phyloP scores from a whole-genome alignment of 2,113 vertebrate genomes.

The Deroptyus accipitrinus region DNA sequence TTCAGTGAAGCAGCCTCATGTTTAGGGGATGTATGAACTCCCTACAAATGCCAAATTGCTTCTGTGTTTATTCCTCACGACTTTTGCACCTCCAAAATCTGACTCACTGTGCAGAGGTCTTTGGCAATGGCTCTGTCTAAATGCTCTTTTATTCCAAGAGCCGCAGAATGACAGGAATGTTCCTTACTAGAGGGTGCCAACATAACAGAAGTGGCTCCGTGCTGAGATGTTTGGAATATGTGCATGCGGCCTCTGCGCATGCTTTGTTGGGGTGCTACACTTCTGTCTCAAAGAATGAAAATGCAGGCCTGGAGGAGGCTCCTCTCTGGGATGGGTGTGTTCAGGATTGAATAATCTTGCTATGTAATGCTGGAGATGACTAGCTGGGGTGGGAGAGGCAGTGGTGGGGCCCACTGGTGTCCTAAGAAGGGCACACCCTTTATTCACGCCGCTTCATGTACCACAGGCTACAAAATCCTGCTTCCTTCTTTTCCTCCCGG shows the following conservation, averaged over 20 bases:
- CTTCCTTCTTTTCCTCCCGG: constrained; percentile 50
- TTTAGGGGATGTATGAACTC: background rate
- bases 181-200: constrained; percentile 7
- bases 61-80: background rate
- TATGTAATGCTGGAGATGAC: constrained; percentile 63
- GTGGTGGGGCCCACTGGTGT: constrained; percentile 39
- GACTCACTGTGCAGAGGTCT: constrained; percentile 44
- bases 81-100: constrained; percentile 13
- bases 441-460: constrained; percentile 49
- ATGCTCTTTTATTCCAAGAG: constrained; percentile 33
- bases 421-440: constrained; percentile 53
- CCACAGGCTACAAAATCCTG: constrained; percentile 68
- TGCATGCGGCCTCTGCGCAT: background rate
- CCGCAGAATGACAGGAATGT: constrained; percentile 51
- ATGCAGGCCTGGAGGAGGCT: constrained; percentile 56
- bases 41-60: background rate
- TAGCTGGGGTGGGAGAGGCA: constrained; percentile 55
- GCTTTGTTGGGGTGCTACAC: background rate
- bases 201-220: background rate
- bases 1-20: background rate
- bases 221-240: constrained; percentile 7
- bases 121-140: background rate
- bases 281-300: constrained; percentile 47
- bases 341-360: constrained; percentile 54
- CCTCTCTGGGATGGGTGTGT: constrained; percentile 57